Base-by-base conservation (phyloP, 2,113 vertebrate genomes). In the Amazona vittata region DNA sequence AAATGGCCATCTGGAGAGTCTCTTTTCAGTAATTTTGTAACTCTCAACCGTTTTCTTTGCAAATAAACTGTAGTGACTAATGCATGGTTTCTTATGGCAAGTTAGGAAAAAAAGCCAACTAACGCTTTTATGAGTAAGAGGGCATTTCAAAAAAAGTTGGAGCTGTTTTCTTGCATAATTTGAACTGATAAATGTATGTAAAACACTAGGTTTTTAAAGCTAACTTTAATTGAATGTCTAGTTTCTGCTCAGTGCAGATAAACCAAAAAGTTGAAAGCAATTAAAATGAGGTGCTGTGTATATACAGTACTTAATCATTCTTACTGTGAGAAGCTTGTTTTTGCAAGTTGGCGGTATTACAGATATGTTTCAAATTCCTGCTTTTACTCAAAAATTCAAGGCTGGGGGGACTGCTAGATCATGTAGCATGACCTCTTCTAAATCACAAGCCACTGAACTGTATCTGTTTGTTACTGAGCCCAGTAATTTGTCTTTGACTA, bases 31-130 rank as follows among this genome's bases (percentile, higher is more conserved):
- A 71, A 60, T 90, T 95, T 96, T 96, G 83, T 97, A 96, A 94
- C 90, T 95, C 67, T 93, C 75, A 81, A 70, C 85, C 87, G 35
- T 96, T 95, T 96, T 96, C 90, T 90, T 94, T 96, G 68, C 90
- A 96, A 96, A 95, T 96, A 96, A 94, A 96, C 88, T 88, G 19
- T 69, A 69, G 90, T 96, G 94, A 96, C 83, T 96, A 93, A 96
- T 83, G 79, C 90, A 86, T 77, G 39, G 62, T 78, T 96, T 90
- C 82, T 93, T 95, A 60, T 78, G 64, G 43, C 55, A 77, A 86
- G 39, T 60, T 67, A 41, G 33, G 57, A 41, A 53, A 73, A 92
- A 87, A 85, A 65, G 33, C 75, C 79, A 80, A 2, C 60, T 91
- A 86, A 65, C 83, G 63, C 68, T 95, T 96, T 76, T 57, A 71